Conservation (phyloP, 2,113 vertebrate species). For the Phaethornis superciliosus region DNA sequence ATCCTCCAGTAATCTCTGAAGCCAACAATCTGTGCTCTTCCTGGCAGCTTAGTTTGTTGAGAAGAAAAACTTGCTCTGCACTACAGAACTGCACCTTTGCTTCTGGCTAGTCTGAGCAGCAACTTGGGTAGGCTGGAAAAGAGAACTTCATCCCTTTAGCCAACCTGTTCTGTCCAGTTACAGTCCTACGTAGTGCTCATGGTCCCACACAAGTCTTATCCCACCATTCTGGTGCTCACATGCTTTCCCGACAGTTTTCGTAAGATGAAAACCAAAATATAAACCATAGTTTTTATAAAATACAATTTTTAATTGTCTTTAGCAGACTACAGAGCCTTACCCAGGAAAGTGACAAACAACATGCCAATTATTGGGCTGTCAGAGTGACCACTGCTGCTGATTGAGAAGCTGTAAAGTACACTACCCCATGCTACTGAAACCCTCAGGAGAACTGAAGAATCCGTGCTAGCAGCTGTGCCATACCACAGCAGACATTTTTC, state of each 20-base stretch:
- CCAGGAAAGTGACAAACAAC: background rate
- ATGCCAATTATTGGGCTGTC: background rate
- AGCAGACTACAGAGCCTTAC: background rate
- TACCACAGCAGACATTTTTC: background rate
- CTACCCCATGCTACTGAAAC: background rate
- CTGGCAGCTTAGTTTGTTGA: background rate
- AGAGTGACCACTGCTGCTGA: background rate
- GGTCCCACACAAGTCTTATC: background rate
- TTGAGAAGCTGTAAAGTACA: background rate
- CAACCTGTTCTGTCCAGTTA: background rate
- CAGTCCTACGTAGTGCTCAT: background rate
- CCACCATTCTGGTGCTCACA: background rate
- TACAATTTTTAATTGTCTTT: background rate
- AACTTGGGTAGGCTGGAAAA: background rate
- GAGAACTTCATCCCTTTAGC: background rate
- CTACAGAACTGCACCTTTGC: background rate
- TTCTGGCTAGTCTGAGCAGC: background rate
- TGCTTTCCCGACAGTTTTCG: background rate
- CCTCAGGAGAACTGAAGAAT: background rate
- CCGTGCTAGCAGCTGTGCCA: no score
- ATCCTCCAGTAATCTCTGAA: background rate
- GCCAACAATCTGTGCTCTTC: background rate
- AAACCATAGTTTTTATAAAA: background rate
- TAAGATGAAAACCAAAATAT: background rate
- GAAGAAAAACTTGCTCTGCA: background rate